Evolutionary conservation across 2,113 vertebrate species (phyloP).

Genomic region (Trematomus loennbergii): DNA sequence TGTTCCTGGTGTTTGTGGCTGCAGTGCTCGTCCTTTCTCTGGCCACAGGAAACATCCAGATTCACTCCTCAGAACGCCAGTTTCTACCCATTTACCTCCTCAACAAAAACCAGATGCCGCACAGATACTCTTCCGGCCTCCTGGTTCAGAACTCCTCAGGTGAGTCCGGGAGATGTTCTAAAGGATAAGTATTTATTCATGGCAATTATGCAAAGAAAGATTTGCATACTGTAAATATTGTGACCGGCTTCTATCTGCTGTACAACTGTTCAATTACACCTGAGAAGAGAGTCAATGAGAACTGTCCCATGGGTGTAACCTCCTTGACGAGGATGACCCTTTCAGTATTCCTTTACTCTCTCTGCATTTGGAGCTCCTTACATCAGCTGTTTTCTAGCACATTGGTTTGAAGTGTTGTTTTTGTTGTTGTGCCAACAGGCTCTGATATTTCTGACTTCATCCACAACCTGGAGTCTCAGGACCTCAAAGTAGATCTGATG

Average conservation of each 20-base stretch:
- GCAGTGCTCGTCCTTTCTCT: conserved; percentile 90
- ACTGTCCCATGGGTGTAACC: background rate
- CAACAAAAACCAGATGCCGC: conserved; percentile 81
- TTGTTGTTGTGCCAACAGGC: conserved; percentile 71
- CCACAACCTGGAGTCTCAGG: conserved; percentile 86
- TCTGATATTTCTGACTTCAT: conserved; percentile 87
- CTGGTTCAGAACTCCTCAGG: conserved; percentile 94
- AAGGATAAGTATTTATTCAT: background rate
- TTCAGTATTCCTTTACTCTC: background rate
- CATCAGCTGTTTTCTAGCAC: background rate
- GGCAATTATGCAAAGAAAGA: background rate
- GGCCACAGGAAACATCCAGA: conserved; percentile 91
- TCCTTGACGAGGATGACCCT: background rate
- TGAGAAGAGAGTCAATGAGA: background rate
- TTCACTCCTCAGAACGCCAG: conserved; percentile 86
- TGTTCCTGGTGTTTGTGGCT: conserved; percentile 91
- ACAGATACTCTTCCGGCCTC: conserved; percentile 89
- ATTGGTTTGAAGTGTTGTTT: background rate
- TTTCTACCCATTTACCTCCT: conserved; percentile 92
- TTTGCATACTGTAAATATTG: conserved; percentile 19
- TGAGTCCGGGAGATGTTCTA: conserved; percentile 63
- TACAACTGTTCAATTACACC: background rate
- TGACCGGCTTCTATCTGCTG: conserved; percentile 3
- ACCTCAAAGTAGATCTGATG: conserved; percentile 88
- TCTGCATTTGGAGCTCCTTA: background rate